Evolutionary conservation across 2,888 invertebrate species (phyloP).

Genomic region (Pemphredon lugubris): DNA sequence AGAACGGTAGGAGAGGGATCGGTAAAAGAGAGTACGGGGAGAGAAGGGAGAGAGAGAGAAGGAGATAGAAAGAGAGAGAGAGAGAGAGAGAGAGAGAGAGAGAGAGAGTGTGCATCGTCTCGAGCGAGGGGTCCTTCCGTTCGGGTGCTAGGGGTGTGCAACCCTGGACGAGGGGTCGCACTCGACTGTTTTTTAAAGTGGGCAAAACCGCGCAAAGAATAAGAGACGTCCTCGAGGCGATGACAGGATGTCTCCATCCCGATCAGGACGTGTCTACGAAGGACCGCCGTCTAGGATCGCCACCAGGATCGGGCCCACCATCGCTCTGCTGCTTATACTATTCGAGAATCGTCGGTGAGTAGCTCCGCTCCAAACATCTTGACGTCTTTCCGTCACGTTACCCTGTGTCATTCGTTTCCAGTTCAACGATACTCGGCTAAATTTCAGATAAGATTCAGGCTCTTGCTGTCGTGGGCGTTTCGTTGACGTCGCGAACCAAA

Average conservation of each 20-base stretch:
- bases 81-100: slow-evolving; percentile 22
- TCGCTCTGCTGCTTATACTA: slow-evolving; percentile 68
- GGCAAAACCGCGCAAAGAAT: slow-evolving; percentile 68
- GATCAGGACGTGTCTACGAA: slow-evolving; percentile 74
- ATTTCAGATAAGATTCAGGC: no score
- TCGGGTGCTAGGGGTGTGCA: slow-evolving; percentile 73
- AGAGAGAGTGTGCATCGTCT: slow-evolving; percentile 46
- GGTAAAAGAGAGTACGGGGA: slow-evolving; percentile 28
- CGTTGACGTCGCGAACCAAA: no score
- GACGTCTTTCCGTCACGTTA: no score
- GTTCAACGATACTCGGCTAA: no score
- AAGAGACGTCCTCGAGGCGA: slow-evolving; percentile 75
- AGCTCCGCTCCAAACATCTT: neutral
- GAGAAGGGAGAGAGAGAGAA: slow-evolving; percentile 24
- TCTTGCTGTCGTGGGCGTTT: no score
- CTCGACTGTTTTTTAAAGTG: slow-evolving; percentile 66
- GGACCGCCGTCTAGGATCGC: slow-evolving; percentile 71
- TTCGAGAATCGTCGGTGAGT: slow-evolving; percentile 76
- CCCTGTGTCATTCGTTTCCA: no score
- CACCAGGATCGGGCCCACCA: slow-evolving; percentile 64
- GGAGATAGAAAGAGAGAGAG: slow-evolving; percentile 31
- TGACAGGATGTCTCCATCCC: slow-evolving; percentile 80
- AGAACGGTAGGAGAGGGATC: slow-evolving; percentile 40
- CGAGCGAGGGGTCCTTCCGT: slow-evolving; percentile 69
- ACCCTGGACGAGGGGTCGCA: slow-evolving; percentile 67